These are phyloP conservation scores for Ctenoplectra terminalis DNA, from an alignment of 1,140 invertebrate species.

Conservation along the genomic window DNA sequence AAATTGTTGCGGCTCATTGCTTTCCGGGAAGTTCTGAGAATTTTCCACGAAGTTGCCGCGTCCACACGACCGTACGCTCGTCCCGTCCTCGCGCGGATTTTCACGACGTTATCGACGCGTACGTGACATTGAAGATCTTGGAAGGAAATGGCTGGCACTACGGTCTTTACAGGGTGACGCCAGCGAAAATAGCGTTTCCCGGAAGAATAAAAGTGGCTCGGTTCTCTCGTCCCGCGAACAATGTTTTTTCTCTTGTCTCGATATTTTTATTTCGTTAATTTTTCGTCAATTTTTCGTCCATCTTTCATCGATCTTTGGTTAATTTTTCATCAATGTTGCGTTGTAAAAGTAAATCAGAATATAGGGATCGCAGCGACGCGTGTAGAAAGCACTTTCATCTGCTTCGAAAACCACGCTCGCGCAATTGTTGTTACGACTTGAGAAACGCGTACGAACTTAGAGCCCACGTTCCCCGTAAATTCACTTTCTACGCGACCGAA, in stretches of 20 bases:
- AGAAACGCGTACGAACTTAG: background rate
- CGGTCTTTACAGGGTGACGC: background rate
- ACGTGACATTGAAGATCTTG: slow-evolving; percentile 50
- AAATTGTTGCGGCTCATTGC: slow-evolving; percentile 56
- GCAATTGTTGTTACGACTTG: background rate
- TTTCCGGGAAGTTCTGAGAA: slow-evolving; percentile 27
- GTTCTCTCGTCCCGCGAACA: too few relatives aligned
- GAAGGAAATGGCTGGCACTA: background rate
- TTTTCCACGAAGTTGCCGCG: slow-evolving; percentile 36
- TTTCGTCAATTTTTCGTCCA: too few relatives aligned
- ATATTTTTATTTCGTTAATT: too few relatives aligned
- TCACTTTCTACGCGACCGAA: slow-evolving; percentile 16
- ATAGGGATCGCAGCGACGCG: background rate
- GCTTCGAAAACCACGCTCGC: slow-evolving; percentile 12
- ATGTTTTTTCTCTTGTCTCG: background rate
- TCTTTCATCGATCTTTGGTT: too few relatives aligned
- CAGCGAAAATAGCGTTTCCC: background rate
- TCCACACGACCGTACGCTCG: slow-evolving; percentile 16
- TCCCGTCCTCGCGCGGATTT: slow-evolving; percentile 5
- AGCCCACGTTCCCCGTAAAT: background rate
- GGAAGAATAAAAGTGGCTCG: too few relatives aligned
- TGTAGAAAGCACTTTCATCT: slow-evolving; percentile 10
- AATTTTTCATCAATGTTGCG: too few relatives aligned
- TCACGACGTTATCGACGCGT: slow-evolving; percentile 49
- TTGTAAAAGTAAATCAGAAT: too few relatives aligned